Percentiles rank a stretch among this genome's conserved stretches.
Conservation (phyloP, 92 coral and sea anemone species). For the Galaxea fascicularis region DNA sequence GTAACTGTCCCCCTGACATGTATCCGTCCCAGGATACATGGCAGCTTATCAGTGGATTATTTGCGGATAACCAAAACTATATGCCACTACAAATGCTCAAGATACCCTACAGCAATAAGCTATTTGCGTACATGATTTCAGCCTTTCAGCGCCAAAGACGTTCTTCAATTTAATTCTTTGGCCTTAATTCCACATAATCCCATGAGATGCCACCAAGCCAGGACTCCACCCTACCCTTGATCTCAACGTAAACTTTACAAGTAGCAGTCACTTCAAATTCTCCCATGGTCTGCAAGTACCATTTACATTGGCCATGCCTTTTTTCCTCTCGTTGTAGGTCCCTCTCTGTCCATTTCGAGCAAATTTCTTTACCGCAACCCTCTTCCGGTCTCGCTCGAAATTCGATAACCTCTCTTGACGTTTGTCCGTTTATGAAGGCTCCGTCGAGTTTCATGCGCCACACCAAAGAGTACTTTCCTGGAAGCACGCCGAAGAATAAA, state of each 20-base stretch:
- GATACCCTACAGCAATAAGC: too few relatives aligned
- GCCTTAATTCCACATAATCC: slow-evolving; percentile 80
- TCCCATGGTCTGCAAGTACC: slow-evolving; percentile 77
- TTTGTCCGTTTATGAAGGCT: slow-evolving; percentile 60
- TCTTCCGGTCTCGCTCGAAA: slow-evolving; percentile 72
- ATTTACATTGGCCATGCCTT: slow-evolving; percentile 51
- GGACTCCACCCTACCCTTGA: slow-evolving; percentile 64
- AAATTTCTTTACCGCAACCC: slow-evolving; percentile 58
- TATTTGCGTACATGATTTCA: too few relatives aligned
- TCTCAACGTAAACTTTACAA: slow-evolving; percentile 75
- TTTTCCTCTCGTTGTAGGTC: slow-evolving; percentile 62
- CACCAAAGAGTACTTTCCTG: slow-evolving; percentile 66
- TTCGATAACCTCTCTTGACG: slow-evolving; percentile 44
- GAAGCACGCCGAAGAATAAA: slow-evolving; percentile 59
- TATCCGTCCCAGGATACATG: too few relatives aligned
- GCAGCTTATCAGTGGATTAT: too few relatives aligned
- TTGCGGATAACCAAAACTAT: too few relatives aligned
- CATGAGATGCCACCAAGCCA: slow-evolving; percentile 85
- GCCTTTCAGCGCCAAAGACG: not conserved
- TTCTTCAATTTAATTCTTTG: not conserved
- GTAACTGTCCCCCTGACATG: too few relatives aligned
- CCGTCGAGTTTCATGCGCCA: slow-evolving; percentile 77
- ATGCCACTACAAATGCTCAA: too few relatives aligned
- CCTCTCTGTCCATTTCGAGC: slow-evolving; percentile 70
- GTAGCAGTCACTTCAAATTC: slow-evolving; percentile 51